Evolutionary conservation across 2,113 vertebrate species (phyloP).

Genomic region (Oreotrochilus melanogaster): DNA sequence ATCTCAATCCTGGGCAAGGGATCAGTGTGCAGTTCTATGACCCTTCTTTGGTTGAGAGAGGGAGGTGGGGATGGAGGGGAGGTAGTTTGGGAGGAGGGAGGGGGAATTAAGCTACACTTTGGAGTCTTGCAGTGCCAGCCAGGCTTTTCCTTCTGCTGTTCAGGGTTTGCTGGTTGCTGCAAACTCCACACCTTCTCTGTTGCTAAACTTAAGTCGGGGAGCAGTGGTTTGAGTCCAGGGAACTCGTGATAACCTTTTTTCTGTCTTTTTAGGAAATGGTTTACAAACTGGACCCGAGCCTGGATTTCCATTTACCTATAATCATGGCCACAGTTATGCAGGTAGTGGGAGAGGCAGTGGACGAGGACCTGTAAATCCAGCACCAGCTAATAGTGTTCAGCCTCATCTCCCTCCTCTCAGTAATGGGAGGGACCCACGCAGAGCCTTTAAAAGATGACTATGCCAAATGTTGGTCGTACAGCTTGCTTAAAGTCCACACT

Average conservation of each 20-base stretch:
- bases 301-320: slow-evolving; percentile 78
- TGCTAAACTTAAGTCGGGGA: fast-evolving
- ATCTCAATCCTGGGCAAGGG: not conserved
- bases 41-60: not conserved
- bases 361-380: slow-evolving; percentile 79
- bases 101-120: not conserved
- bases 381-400: slow-evolving; percentile 74
- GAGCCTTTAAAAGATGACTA: slow-evolving; percentile 86
- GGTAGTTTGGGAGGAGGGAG: not conserved
- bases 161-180: not conserved
- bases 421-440: slow-evolving; percentile 95
- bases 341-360: slow-evolving; percentile 86
- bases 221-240: not conserved
- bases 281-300: slow-evolving; percentile 80
- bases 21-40: not conserved
- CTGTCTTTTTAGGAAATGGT: slow-evolving; percentile 86
- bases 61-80: not conserved
- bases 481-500: slow-evolving; percentile 80
- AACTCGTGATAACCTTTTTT: not conserved
- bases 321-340: slow-evolving; percentile 73
- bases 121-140: not conserved
- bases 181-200: not conserved
- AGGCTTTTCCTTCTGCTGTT: not conserved
- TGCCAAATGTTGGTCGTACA: slow-evolving; percentile 59
- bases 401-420: slow-evolving; percentile 84